A percentile compares a stretch with the other conserved stretches of the same genome.
phyloP scores from a whole-genome alignment of 2,797 vertebrate species.

The Rachycentron canadum region DNA sequence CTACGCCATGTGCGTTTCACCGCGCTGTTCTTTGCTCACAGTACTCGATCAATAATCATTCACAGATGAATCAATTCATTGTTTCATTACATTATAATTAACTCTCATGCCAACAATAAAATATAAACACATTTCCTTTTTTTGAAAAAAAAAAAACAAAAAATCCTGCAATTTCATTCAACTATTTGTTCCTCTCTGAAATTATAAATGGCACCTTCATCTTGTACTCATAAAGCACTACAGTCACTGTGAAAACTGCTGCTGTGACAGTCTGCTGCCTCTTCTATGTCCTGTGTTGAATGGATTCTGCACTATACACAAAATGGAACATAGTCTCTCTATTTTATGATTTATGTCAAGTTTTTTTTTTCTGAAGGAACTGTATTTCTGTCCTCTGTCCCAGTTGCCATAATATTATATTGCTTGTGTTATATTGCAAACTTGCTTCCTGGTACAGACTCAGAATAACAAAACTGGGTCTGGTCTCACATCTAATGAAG shows the following conservation, averaged over 20 bases:
- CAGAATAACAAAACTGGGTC: constrained; percentile 16
- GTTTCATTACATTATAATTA: not conserved
- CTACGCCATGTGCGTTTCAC: no score
- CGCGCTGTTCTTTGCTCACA: not conserved
- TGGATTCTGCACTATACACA: constrained; percentile 34
- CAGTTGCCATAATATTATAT: constrained; percentile 7
- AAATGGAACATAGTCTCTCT: constrained; percentile 32
- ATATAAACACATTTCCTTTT: not conserved
- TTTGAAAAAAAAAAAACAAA: no score
- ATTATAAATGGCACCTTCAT: constrained; percentile 15
- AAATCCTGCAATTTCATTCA: no score
- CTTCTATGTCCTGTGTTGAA: constrained; percentile 24
- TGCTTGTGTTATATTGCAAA: constrained; percentile 7
- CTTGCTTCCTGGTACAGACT: not conserved
- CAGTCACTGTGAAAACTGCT: constrained; percentile 31
- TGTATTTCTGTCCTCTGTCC: constrained; percentile 9
- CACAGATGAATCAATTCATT: not conserved
- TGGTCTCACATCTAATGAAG: constrained; percentile 8
- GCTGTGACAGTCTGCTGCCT: constrained; percentile 29
- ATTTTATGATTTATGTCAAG: constrained; percentile 36
- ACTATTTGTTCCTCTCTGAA: constrained; percentile 18
- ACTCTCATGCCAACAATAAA: not conserved
- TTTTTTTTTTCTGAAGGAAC: constrained; percentile 32
- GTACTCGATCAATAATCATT: not conserved
- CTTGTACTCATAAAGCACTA: not conserved